Percentiles rank a stretch among this genome's conserved stretches.
These are phyloP conservation scores for Ceratosolen fusciceps DNA, from an alignment of 1,140 invertebrate species.

Conservation along the genomic window DNA sequence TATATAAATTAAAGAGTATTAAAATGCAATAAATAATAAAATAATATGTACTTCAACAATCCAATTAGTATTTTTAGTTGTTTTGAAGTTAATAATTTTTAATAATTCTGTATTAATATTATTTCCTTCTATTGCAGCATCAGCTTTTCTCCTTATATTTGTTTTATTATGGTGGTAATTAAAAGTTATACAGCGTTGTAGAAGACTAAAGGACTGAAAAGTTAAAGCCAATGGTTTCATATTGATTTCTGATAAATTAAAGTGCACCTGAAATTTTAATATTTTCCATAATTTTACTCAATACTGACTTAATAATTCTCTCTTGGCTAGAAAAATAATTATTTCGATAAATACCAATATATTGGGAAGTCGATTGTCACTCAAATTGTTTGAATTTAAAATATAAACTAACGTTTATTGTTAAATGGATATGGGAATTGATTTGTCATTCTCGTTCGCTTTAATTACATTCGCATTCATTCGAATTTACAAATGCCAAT, in stretches of 20 bases:
- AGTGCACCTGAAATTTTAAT: background rate
- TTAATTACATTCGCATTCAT: no score
- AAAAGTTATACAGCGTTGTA: background rate
- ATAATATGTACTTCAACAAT: conserved; percentile 68
- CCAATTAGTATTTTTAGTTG: conserved; percentile 69
- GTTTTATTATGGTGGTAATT: background rate
- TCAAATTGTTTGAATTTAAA: no score
- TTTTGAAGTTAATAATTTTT: conserved; percentile 66
- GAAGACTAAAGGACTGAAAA: background rate
- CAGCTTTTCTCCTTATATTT: conserved; percentile 8
- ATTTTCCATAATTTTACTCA: background rate
- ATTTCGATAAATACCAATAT: no score
- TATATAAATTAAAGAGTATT: background rate
- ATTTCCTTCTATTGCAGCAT: background rate
- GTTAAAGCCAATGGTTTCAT: conserved; percentile 23
- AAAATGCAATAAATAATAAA: background rate
- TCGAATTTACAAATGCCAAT: no score
- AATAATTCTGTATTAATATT: conserved; percentile 59
- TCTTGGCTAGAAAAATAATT: background rate
- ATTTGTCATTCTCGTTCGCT: no score
- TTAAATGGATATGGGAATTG: no score
- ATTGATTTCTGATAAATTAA: background rate
- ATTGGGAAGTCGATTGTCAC: no score
- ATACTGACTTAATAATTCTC: background rate
- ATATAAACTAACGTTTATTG: background rate